A percentile compares a stretch with the other conserved stretches of the same genome.
These are phyloP conservation scores for Crocodylus rhombifer DNA, from an alignment of 2,797 vertebrate genomes.

Conservation along the genomic window DNA sequence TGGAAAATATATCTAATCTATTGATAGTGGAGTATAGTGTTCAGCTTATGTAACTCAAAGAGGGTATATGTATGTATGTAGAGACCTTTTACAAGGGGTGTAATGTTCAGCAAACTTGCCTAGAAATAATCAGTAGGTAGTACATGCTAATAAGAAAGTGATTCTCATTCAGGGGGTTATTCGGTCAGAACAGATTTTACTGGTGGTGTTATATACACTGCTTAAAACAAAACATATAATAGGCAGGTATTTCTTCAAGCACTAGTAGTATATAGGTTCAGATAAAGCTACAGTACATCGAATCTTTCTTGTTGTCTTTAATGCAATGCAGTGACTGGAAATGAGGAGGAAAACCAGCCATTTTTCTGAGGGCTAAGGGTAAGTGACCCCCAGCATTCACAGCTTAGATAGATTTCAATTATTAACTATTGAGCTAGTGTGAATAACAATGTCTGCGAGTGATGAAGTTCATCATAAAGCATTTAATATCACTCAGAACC, in stretches of 20 bases:
- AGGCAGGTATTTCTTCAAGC: not conserved
- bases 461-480: not conserved
- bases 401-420: not conserved
- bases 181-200: not conserved
- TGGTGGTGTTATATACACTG: not conserved
- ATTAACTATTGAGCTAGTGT: not conserved
- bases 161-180: not conserved
- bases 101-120: not conserved
- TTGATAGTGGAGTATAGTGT: not conserved
- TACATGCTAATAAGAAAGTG: not conserved
- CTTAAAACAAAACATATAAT: not conserved
- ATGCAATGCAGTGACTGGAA: not conserved
- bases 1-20: not conserved
- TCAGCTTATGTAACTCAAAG: not conserved
- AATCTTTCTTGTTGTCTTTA: not conserved
- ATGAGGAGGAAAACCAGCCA: not conserved
- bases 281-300: not conserved
- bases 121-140: constrained; percentile 8
- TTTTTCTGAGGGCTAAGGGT: not conserved
- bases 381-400: not conserved
- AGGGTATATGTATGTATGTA: not conserved
- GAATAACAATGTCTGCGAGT: not conserved
- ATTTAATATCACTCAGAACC: not conserved
- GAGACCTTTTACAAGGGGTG: not conserved
- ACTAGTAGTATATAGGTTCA: accelerated